These are phyloP conservation scores for Chauna torquata DNA, from an alignment of 2,113 vertebrate species.

Conservation along the genomic window DNA sequence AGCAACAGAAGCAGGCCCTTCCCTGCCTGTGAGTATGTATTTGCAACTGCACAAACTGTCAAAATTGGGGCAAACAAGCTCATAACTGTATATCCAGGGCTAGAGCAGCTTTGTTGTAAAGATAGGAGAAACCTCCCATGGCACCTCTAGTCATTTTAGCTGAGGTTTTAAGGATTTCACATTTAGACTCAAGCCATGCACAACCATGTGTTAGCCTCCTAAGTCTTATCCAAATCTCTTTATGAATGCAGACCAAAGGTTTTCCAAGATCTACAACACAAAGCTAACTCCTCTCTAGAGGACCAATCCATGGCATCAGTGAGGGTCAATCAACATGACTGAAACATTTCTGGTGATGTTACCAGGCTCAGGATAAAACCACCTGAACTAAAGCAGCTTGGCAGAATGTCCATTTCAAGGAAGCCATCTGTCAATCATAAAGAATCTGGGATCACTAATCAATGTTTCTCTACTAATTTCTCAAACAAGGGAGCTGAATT, in stretches of 20 bases:
- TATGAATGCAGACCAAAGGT: not conserved
- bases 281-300: not conserved
- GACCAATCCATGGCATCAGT: not conserved
- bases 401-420: not conserved
- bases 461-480: not conserved
- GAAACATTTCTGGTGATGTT: not conserved
- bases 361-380: not conserved
- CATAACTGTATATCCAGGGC: accelerated
- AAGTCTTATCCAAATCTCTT: not conserved
- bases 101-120: not conserved
- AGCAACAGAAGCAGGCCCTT: accelerated
- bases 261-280: not conserved
- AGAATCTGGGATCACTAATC: not conserved
- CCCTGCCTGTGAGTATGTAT: not conserved
- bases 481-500: not conserved
- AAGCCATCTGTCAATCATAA: not conserved
- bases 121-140: not conserved
- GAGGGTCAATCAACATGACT: not conserved
- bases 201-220: not conserved
- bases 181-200: not conserved
- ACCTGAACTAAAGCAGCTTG: not conserved
- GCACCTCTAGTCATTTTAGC: not conserved
- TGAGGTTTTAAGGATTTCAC: not conserved
- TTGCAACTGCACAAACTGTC: not conserved
- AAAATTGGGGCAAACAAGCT: not conserved